These are phyloP conservation scores for Guaruba guarouba DNA, from an alignment of 2,113 vertebrate species.

Conservation along the genomic window DNA sequence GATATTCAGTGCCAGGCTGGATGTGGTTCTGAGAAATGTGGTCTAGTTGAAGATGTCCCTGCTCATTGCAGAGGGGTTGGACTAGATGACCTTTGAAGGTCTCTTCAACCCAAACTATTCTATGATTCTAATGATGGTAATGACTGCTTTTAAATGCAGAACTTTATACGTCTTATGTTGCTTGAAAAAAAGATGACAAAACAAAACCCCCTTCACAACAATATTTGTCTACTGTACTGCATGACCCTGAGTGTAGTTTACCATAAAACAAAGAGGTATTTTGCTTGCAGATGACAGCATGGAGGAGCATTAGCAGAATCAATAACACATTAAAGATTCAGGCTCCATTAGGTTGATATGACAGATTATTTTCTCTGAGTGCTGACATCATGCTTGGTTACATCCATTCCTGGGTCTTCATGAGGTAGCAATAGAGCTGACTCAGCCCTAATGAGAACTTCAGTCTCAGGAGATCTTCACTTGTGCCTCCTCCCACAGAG, in stretches of 20 bases:
- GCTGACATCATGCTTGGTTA: constrained; percentile 49
- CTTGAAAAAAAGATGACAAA: not conserved
- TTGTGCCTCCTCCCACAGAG: rapidly evolving
- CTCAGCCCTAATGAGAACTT: not conserved
- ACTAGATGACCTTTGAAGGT: not conserved
- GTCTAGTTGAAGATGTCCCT: not conserved
- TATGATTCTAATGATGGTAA: not conserved
- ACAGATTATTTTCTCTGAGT: constrained; percentile 50
- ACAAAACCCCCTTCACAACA: rapidly evolving
- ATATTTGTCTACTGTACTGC: not conserved
- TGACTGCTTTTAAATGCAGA: not conserved
- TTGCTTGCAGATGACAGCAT: constrained; percentile 32
- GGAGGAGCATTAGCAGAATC: constrained; percentile 70
- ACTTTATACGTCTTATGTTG: not conserved
- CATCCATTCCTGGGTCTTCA: not conserved
- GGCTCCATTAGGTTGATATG: constrained; percentile 65
- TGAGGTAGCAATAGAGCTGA: constrained; percentile 25
- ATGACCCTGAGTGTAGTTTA: not conserved
- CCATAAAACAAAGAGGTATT: constrained; percentile 6
- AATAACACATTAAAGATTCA: constrained; percentile 65
- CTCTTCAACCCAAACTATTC: not conserved
- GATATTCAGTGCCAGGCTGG: not conserved
- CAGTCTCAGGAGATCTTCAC: not conserved
- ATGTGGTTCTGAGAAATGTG: not conserved
- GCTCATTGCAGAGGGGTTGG: not conserved